Evolutionary conservation across 2,113 vertebrate species (phyloP).

Genomic region (Nanger granti): DNA sequence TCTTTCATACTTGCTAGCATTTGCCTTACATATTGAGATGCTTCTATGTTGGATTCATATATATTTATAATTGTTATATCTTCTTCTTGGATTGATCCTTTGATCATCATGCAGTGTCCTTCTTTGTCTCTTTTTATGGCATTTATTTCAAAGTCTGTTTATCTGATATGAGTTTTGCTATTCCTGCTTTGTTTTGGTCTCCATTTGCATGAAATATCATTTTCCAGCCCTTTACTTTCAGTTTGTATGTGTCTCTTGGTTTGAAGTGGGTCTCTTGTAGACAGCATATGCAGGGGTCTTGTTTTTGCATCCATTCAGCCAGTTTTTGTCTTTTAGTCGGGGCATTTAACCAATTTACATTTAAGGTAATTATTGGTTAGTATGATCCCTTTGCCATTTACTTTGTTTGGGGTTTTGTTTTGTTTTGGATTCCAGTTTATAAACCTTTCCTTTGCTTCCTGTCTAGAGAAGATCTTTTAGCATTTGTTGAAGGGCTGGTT

Average conservation of each 20-base stretch:
- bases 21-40: too few relatives aligned
- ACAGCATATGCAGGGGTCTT: background rate
- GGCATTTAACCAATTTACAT: background rate
- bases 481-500: background rate
- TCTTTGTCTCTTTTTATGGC: background rate
- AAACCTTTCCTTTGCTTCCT: background rate
- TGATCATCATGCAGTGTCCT: background rate
- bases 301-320: background rate
- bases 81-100: background rate
- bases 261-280: background rate
- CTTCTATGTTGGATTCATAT: background rate
- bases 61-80: background rate
- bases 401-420: background rate
- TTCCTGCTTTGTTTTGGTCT: background rate
- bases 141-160: background rate
- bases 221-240: background rate
- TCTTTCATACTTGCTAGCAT: background rate
- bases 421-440: background rate
- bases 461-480: background rate
- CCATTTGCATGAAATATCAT: background rate
- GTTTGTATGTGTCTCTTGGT: background rate
- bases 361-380: background rate
- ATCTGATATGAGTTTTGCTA: background rate
- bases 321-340: background rate
- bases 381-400: background rate